A percentile compares a stretch with the other conserved stretches of the same genome.
Conservation (phyloP, 2,113 vertebrate genomes). For the Myanophis thanlyinensis region DNA sequence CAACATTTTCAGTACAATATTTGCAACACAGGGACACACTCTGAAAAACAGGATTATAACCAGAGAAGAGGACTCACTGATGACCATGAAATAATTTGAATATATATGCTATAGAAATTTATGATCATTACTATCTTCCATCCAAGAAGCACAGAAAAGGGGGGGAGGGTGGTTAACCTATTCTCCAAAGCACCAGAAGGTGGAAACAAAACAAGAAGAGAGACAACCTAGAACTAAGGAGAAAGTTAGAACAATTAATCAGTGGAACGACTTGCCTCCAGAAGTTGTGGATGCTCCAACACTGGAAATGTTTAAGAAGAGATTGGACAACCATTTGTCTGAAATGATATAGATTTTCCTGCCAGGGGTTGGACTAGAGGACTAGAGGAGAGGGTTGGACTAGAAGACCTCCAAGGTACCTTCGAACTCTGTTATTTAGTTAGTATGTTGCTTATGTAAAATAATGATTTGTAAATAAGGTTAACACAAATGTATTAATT, state of each 20-base stretch:
- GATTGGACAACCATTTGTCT: neutral
- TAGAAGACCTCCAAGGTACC: neutral
- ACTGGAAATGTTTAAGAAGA: neutral
- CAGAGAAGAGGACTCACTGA: too few species aligned
- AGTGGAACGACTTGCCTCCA: neutral
- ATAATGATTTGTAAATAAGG: neutral
- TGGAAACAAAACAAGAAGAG: neutral
- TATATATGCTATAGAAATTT: neutral
- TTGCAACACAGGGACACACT: neutral
- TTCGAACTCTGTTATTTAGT: neutral
- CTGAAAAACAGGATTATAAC: neutral
- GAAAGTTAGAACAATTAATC: neutral
- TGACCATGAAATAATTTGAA: neutral
- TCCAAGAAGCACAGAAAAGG: neutral
- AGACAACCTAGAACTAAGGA: neutral
- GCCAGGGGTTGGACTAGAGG: neutral
- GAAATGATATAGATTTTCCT: neutral
- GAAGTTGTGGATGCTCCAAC: neutral
- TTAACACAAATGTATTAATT: neutral
- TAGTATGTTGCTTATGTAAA: neutral
- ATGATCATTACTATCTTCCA: neutral
- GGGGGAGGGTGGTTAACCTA: neutral
- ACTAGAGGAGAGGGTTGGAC: neutral
- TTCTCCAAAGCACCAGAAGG: neutral
- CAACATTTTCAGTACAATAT: neutral